These are phyloP conservation scores for Crambe crambe DNA, from an alignment of 37 sponge, comb jelly and placozoan species.

Conservation along the genomic window DNA sequence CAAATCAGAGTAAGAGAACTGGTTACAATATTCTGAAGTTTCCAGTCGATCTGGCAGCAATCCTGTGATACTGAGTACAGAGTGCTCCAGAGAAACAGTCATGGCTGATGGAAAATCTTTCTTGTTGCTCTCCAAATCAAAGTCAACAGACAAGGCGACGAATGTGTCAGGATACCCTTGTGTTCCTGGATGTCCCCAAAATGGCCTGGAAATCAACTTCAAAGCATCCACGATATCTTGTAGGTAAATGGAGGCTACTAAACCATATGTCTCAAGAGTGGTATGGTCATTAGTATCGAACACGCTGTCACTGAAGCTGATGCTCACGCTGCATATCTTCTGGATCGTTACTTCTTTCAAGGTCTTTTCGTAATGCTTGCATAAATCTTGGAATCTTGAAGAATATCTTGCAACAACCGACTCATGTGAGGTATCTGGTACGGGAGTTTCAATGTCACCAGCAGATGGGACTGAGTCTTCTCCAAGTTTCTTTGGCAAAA, in stretches of 20 bases:
- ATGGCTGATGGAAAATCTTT: neutral
- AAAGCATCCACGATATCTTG: neutral
- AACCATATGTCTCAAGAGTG: neutral
- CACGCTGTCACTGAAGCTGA: neutral
- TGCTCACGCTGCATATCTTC: neutral
- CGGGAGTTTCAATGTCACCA: neutral
- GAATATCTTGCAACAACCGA: too few relatives aligned
- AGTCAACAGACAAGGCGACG: neutral
- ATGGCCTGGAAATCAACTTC: neutral
- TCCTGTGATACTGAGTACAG: neutral
- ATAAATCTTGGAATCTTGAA: neutral
- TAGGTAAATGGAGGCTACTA: neutral
- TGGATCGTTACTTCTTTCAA: neutral
- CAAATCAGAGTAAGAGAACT: neutral
- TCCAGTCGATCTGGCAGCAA: neutral
- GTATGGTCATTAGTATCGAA: neutral
- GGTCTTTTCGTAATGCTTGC: neutral
- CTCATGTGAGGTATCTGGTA: neutral
- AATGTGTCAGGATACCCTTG: too few relatives aligned
- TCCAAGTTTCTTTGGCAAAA: neutral
- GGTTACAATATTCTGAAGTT: neutral
- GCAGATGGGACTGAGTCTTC: neutral
- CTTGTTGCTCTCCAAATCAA: neutral
- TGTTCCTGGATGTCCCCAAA: too few relatives aligned
- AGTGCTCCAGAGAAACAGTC: neutral